A percentile compares a stretch with the other conserved stretches of the same genome.
These are phyloP conservation scores for Synergus laeviventris DNA, from an alignment of 2,888 invertebrate genomes.

Conservation along the genomic window DNA sequence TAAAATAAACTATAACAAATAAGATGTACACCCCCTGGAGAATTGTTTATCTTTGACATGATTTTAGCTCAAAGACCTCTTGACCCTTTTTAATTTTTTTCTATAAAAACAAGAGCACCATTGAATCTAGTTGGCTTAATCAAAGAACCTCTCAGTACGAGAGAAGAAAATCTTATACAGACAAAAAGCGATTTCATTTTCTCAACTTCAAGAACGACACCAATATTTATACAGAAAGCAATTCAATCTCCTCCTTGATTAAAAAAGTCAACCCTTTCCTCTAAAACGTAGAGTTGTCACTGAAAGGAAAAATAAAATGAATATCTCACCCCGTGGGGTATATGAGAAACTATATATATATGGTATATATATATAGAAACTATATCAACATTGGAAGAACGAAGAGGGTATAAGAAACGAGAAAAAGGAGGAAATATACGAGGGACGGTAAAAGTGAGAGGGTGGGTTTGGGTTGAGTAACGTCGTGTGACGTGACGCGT, in stretches of 20 bases:
- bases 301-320: constrained; percentile 28
- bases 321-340: constrained; percentile 2
- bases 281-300: not conserved
- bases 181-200: not conserved
- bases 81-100: not conserved
- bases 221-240: constrained; percentile 9
- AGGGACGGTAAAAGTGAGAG: constrained; percentile 19
- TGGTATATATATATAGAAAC: no score
- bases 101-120: not conserved
- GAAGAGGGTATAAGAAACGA: constrained; percentile 24
- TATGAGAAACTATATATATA: not conserved
- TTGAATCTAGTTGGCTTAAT: not conserved
- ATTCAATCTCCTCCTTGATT: constrained; percentile 23
- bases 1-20: not conserved
- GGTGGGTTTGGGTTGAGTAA: constrained; percentile 48
- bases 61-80: not conserved
- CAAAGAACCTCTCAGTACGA: not conserved
- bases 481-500: constrained; percentile 65
- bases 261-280: constrained; percentile 36
- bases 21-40: not conserved
- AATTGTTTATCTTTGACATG: not conserved
- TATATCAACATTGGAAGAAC: constrained; percentile 5
- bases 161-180: not conserved
- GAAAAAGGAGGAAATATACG: not conserved
- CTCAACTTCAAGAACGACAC: not conserved